Conservation (phyloP, 2,113 vertebrate genomes). For the Calypte anna region DNA sequence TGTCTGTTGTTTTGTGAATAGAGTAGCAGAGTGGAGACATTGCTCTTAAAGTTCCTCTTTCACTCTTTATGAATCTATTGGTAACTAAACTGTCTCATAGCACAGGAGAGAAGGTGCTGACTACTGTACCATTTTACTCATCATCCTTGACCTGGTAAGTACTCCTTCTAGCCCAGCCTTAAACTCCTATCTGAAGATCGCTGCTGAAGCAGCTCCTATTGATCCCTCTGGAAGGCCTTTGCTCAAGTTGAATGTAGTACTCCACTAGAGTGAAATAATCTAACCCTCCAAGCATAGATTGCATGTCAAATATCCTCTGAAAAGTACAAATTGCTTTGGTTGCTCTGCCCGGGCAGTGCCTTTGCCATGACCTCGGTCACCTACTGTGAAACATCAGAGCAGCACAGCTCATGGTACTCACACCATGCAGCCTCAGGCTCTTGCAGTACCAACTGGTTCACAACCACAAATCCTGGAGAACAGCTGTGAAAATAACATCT, state of each 20-base stretch:
- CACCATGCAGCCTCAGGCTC: rapidly evolving
- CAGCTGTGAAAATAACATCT: neutral
- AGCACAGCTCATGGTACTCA: neutral
- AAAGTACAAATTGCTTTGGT: neutral
- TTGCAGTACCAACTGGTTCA: neutral
- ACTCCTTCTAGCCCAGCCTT: neutral
- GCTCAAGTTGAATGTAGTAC: neutral
- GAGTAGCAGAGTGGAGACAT: neutral
- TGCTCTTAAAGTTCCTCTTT: neutral
- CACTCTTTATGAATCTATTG: neutral
- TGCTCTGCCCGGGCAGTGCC: neutral
- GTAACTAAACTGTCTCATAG: neutral
- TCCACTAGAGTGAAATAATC: neutral
- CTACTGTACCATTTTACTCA: neutral
- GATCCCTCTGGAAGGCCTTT: neutral
- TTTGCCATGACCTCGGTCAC: rapidly evolving
- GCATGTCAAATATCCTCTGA: neutral
- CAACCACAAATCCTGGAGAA: neutral
- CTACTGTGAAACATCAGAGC: neutral
- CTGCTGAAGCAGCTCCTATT: neutral
- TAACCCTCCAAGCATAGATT: neutral
- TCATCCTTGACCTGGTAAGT: neutral
- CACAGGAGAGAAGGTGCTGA: neutral
- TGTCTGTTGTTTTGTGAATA: neutral
- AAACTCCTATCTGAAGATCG: neutral